These are phyloP conservation scores for Bubo bubo DNA, from an alignment of 2,113 vertebrate species.

Conservation along the genomic window DNA sequence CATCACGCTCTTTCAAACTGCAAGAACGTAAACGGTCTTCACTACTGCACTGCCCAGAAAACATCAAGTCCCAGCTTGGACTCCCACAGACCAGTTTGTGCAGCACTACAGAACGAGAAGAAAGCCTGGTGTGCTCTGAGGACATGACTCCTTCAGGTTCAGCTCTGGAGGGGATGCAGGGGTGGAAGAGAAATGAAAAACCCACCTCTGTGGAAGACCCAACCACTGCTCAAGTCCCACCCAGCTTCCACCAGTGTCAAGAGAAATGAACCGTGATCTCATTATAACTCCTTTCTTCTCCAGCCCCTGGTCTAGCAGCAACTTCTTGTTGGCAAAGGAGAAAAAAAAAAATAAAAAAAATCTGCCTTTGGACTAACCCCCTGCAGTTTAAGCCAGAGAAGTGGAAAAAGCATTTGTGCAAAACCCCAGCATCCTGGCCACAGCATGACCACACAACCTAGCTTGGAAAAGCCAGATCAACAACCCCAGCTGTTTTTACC, in stretches of 20 bases:
- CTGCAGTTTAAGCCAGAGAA: constrained; percentile 10
- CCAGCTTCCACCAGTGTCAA: neutral
- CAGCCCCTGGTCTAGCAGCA: neutral
- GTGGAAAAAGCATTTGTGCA: constrained; percentile 34
- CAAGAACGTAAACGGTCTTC: neutral
- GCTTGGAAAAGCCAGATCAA: neutral
- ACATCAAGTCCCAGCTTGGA: neutral
- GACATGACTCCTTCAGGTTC: neutral
- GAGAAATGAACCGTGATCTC: neutral
- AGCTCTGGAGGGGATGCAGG: neutral
- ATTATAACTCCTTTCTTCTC: neutral
- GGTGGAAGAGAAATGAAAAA: neutral
- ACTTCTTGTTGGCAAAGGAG: neutral
- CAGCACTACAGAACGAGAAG: neutral
- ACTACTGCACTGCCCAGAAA: neutral
- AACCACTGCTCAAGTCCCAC: neutral
- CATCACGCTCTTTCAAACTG: neutral
- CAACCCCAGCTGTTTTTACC: neutral
- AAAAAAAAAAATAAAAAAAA: neutral
- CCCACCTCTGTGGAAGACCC: neutral
- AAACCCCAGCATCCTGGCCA: neutral
- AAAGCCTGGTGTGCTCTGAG: neutral
- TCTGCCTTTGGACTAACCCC: neutral
- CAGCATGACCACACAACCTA: neutral
- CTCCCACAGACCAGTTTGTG: neutral